Conservation (phyloP, 92 coral and sea anemone species). For the Porites rus region DNA sequence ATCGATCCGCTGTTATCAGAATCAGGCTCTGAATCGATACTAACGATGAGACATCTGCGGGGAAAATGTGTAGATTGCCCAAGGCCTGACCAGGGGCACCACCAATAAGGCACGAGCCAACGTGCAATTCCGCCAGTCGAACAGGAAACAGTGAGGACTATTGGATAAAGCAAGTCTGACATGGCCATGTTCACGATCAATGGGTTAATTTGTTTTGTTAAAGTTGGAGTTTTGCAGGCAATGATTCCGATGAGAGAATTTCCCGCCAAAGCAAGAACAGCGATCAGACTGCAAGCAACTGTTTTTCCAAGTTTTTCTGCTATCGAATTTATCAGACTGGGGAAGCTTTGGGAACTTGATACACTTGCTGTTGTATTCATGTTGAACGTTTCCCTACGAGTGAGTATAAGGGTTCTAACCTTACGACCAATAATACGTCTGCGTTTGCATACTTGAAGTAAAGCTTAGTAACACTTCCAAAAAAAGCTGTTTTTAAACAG, state of each 20-base stretch:
- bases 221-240: background rate
- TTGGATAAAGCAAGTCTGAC: background rate
- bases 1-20: background rate
- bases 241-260: background rate
- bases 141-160: background rate
- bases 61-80: background rate
- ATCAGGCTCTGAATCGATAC: background rate
- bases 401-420: too few relatives aligned
- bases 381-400: too few relatives aligned
- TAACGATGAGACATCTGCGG: background rate
- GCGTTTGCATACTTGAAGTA: too few relatives aligned
- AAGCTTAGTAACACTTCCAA: too few relatives aligned
- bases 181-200: background rate
- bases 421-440: too few relatives aligned
- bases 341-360: background rate
- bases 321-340: background rate
- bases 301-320: background rate
- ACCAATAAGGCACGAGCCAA: background rate
- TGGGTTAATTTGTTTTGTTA: background rate
- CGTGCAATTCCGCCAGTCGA: background rate
- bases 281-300: background rate
- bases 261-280: background rate
- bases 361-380: background rate
- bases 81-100: background rate
- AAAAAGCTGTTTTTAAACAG: too few relatives aligned